phyloP scores from a whole-genome alignment of 1,140 invertebrate genomes.

The Akabosia matsudoensis region DNA sequence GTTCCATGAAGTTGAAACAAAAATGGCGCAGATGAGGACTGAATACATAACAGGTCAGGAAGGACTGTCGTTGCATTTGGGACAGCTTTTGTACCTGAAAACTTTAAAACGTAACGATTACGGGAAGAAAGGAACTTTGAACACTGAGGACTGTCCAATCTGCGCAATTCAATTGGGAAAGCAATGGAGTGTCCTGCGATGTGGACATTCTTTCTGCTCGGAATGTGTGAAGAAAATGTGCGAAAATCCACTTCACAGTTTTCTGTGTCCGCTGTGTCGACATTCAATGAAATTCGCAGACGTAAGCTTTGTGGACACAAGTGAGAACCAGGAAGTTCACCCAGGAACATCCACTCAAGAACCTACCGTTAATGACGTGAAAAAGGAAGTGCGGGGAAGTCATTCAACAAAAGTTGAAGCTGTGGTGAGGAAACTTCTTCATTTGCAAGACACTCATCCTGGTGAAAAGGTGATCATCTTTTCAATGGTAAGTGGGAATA shows the following conservation, averaged over 20 bases:
- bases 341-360: neutral
- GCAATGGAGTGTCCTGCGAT: constrained; percentile 65
- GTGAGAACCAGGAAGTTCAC: constrained; percentile 31
- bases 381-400: constrained; percentile 50
- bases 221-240: constrained; percentile 57
- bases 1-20: constrained; percentile 53
- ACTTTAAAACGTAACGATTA: constrained; percentile 55
- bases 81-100: constrained; percentile 58
- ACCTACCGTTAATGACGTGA: neutral
- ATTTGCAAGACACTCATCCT: constrained; percentile 58
- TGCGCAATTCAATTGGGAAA: constrained; percentile 60
- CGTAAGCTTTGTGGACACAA: constrained; percentile 61
- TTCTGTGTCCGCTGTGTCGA: constrained; percentile 67
- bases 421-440: constrained; percentile 61
- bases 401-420: constrained; percentile 70
- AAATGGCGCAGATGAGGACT: constrained; percentile 48
- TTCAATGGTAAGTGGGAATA: constrained; percentile 59
- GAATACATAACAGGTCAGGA: constrained; percentile 34
- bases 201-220: constrained; percentile 67
- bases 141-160: constrained; percentile 67
- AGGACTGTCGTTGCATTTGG: constrained; percentile 54
- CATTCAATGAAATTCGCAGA: constrained; percentile 55
- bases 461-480: constrained; percentile 69
- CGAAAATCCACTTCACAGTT: constrained; percentile 23
- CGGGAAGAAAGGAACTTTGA: constrained; percentile 51